Base-by-base conservation (phyloP, 2,888 invertebrate species). In the Leucoptera coffeella region DNA sequence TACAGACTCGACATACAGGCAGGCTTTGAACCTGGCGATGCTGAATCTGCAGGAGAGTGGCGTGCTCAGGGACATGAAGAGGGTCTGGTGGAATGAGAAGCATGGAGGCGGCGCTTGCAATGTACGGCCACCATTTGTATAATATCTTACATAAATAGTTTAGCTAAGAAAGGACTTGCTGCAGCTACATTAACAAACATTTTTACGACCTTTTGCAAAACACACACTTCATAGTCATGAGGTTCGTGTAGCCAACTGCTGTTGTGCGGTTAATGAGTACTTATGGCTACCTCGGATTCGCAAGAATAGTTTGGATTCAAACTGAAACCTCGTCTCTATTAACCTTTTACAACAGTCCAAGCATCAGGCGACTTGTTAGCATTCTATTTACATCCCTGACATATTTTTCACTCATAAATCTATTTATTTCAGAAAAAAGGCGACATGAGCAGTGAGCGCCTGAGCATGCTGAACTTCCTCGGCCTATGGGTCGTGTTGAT, bases 81-180 rank as follows among this genome's bases (percentile, higher is more conserved):
- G 81, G 30, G 83, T 82, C 46, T 94, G 93, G 93, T 94, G 93
- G 93, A 82, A 85, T 46, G 84, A 88, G 55, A 82, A 81, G 54
- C 72, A 83, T 35, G 86, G 82, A 10, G 84, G 83, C 19, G 82
- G 82, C 29, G 77, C 78, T 21, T 85, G 84, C 49, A 64, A 73
- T 54, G 83, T 82, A 57, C 61, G 58, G 50, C 10, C 10, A n/a
- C 13, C 12, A n/a, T n/a, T 14, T 14, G 9, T 15, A 10, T 3
- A 15, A 22, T 10, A n/a, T 9, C 5, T 12, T n/a, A 4, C 12
- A n/a, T 10, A 4, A n/a, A 9, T 23, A n/a, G 8, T 29, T 6
- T 13, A 25, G 17, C 10, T 19, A 10, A 13, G 9, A 14, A 12
- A 13, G 6, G 15, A 10, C 7, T 15, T 7, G 9, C 8, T 14